These are phyloP conservation scores for Smutsia gigantea DNA, from an alignment of 2,797 vertebrate genomes.

Conservation along the genomic window DNA sequence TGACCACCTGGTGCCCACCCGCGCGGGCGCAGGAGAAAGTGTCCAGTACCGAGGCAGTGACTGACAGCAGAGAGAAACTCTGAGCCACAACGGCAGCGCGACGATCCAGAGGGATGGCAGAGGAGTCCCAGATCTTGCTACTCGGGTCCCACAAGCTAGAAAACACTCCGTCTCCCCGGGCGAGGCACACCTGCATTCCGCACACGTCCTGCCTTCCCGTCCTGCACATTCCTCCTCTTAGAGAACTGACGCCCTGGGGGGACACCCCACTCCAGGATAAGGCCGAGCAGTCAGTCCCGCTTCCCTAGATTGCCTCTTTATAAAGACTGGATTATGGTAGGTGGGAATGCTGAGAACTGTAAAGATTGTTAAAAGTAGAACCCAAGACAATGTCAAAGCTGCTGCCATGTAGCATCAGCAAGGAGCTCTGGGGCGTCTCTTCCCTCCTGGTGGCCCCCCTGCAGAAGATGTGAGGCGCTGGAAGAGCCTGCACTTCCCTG, in stretches of 20 bases:
- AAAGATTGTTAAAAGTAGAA: background rate
- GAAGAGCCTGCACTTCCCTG: conserved; percentile 12
- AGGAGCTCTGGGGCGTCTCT: conserved; percentile 62
- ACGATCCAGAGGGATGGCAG: background rate
- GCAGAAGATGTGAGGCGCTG: background rate
- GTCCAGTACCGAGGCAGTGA: background rate
- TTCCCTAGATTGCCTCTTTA: background rate
- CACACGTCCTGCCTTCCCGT: background rate
- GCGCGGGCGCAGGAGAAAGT: background rate
- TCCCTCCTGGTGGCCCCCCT: conserved; percentile 33
- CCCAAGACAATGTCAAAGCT: conserved; percentile 46
- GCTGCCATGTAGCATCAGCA: conserved; percentile 81
- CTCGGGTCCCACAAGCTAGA: conserved; percentile 15
- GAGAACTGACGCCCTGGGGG: background rate
- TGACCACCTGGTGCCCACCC: background rate
- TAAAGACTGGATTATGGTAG: background rate
- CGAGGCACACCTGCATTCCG: background rate
- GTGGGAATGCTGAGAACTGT: background rate
- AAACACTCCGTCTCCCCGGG: background rate
- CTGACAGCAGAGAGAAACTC: background rate
- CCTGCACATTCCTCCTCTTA: no score
- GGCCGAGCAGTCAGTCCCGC: background rate
- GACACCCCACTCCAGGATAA: background rate
- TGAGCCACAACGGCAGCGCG: background rate
- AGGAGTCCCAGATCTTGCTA: background rate